These are phyloP conservation scores for Hydropsyche betteni DNA, from an alignment of 2,888 invertebrate species.

Conservation along the genomic window DNA sequence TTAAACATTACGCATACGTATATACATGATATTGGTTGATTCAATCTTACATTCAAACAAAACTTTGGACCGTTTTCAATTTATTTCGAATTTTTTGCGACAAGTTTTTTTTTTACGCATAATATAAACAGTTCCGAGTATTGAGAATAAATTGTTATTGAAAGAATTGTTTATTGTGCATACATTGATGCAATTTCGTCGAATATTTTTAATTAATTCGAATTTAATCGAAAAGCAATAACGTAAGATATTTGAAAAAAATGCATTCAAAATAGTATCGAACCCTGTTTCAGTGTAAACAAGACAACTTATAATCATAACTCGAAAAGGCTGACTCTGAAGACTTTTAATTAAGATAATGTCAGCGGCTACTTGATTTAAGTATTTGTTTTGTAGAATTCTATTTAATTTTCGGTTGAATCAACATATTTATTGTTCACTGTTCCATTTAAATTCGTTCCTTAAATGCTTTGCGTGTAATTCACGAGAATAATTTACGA, in stretches of 20 bases:
- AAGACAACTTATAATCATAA: constrained; percentile 13
- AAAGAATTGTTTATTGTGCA: too few relatives aligned
- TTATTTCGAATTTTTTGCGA: background rate
- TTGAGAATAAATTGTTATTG: too few relatives aligned
- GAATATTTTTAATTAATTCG: too few relatives aligned
- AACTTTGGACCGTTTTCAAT: constrained; percentile 17
- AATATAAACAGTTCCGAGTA: too few relatives aligned
- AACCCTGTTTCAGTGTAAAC: constrained; percentile 6
- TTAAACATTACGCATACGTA: constrained; percentile 1
- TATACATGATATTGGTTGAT: background rate
- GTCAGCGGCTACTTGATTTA: constrained; percentile 30
- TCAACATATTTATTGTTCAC: constrained; percentile 10
- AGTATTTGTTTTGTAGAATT: constrained; percentile 30
- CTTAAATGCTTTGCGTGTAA: too few relatives aligned
- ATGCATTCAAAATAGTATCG: too few relatives aligned
- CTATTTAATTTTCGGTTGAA: constrained; percentile 13
- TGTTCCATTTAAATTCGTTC: background rate
- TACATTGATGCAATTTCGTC: too few relatives aligned
- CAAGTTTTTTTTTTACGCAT: too few relatives aligned
- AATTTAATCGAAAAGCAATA: too few relatives aligned
- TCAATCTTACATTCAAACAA: constrained; percentile 11
- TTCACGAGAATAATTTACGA: too few relatives aligned
- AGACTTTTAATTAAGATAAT: constrained; percentile 35
- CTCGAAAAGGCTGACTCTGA: constrained; percentile 15
- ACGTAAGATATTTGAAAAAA: too few relatives aligned